A percentile compares a stretch with the other conserved stretches of the same genome.
Evolutionary conservation across 2,797 vertebrate species (phyloP).

Genomic region (Halcyon smyrnensis): DNA sequence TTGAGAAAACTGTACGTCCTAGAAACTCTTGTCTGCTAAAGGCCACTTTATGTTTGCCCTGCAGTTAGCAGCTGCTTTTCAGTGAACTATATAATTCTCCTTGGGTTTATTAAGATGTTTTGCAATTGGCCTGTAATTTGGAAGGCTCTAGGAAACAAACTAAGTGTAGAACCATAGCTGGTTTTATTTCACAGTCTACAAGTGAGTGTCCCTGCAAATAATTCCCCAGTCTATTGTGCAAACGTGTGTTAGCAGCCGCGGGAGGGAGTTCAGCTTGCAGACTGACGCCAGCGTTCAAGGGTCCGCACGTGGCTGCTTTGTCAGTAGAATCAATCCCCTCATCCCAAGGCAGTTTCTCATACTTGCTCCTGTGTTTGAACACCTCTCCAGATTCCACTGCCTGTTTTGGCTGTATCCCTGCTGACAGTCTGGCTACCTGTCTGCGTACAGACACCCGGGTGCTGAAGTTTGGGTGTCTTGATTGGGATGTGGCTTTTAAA

Average conservation of each 20-base stretch:
- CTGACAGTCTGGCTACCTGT: neutral
- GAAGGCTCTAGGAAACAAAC: neutral
- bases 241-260: neutral
- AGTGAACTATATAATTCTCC: neutral
- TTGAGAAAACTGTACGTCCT: neutral
- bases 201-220: neutral
- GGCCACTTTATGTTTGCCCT: neutral
- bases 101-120: neutral
- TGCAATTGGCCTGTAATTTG: neutral
- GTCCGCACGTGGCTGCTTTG: neutral
- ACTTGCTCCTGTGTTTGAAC: neutral
- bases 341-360: neutral
- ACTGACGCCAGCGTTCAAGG: fast-evolving
- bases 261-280: neutral
- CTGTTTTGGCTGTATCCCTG: neutral
- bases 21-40: neutral
- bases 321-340: neutral
- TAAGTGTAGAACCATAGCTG: neutral
- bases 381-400: neutral
- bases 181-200: neutral
- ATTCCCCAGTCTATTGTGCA: neutral
- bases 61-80: neutral
- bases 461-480: neutral
- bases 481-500: neutral
- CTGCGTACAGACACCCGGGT: neutral